Percentiles rank a stretch among this genome's conserved stretches.
Conservation (phyloP, 1,140 invertebrate genomes). For the Anastrepha ludens region DNA sequence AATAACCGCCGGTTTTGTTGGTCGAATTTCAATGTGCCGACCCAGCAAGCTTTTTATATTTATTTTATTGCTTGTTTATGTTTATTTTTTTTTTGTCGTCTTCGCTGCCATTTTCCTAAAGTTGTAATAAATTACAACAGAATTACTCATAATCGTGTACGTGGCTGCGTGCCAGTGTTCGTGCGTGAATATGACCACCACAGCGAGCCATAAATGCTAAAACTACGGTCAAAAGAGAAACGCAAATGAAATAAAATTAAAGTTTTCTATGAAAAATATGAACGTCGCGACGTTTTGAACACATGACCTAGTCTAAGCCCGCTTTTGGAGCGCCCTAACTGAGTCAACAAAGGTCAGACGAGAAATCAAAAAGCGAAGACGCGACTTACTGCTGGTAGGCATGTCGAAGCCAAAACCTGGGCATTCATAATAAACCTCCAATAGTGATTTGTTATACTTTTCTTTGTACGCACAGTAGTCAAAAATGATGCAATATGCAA, state of each 20-base stretch:
- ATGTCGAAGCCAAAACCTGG: background rate
- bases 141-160: slow-evolving; percentile 13
- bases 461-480: background rate
- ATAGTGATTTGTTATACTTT: background rate
- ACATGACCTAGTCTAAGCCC: background rate
- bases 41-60: too few species aligned
- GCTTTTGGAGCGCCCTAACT: background rate
- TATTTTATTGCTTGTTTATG: background rate
- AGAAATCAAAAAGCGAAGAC: background rate
- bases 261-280: too few species aligned
- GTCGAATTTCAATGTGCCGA: background rate
- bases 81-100: background rate
- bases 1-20: background rate
- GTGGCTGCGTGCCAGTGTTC: background rate
- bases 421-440: slow-evolving; percentile 12
- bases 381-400: background rate
- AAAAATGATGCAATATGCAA: slow-evolving; percentile 31
- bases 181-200: too few species aligned
- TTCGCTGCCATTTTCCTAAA: slow-evolving; percentile 2
- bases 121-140: slow-evolving; percentile 41
- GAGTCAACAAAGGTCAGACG: background rate
- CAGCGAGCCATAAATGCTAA: background rate
- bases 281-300: too few species aligned
- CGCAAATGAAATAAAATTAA: background rate
- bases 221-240: background rate